Evolutionary conservation across 2,113 vertebrate genomes (phyloP), one percentile per base, ranked within the genome.

Genomic region (Monarcha castaneiventris): DNA sequence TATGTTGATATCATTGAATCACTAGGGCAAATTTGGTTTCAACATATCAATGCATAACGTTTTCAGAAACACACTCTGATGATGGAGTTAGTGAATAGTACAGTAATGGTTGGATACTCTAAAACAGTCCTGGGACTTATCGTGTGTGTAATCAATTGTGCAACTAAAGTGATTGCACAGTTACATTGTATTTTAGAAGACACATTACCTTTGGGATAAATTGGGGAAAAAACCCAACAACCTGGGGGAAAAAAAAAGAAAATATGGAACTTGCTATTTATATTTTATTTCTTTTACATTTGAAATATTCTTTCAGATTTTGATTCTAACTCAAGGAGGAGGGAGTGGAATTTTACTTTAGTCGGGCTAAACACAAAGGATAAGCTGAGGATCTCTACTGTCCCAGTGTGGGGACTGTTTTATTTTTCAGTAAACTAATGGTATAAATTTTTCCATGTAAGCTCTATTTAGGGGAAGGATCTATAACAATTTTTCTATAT

Each of bases 241-340:
- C 4, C 39, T 51, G 2, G 3, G 5, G 10, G 1, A 3, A 2
- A 17, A 2, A 17, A 69, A n/a, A 41, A 23, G 1, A 35, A 84
- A 89, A 30, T 9, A 23, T 15, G 10, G 0, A 35, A 55, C 27
- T 71, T 56, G 1, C 0, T 33, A 15, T 39, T 63, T 37, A 3
- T 35, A 74, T 75, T 63, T 63, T 25, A 27, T 85, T 77, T 83
- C 4, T 35, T 86, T 72, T 64, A 61, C 3, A 6, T 46, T 68
- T 87, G 23, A 51, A 67, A 30, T 49, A 32, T 63, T 90, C 71
- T 6, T 33, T 91, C 33, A 73, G 26, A 54, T 26, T 71, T 58
- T 32, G 22, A 54, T 67, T 83, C 6, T 49, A 25, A 32, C 2
- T 44, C 0, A 2, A 43, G 3, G 4, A 8, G 14, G 4, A 0